Evolutionary conservation across 2,888 invertebrate species (phyloP).

Genomic region (Neocrepidodera transversa): DNA sequence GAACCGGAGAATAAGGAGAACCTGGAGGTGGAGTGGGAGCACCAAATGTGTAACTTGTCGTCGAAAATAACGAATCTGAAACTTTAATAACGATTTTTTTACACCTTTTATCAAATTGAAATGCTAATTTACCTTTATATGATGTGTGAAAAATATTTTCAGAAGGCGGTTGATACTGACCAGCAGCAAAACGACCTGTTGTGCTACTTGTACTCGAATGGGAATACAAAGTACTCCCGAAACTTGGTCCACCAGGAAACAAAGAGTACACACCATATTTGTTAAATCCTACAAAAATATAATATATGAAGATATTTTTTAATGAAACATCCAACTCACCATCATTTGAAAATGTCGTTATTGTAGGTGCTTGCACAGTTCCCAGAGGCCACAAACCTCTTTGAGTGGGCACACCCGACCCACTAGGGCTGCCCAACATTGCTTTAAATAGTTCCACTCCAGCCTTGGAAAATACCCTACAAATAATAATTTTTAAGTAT

Average conservation of each 20-base stretch:
- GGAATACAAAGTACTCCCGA: constrained; percentile 59
- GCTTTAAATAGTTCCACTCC: not conserved
- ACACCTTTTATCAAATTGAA: no score
- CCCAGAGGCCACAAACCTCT: constrained; percentile 63
- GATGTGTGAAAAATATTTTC: constrained; percentile 58
- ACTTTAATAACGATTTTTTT: constrained; percentile 58
- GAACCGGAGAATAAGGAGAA: constrained; percentile 73
- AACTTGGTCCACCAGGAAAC: constrained; percentile 65
- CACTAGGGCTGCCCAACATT: constrained; percentile 57
- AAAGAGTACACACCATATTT: constrained; percentile 76
- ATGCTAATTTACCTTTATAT: constrained; percentile 58
- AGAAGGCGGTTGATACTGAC: constrained; percentile 55
- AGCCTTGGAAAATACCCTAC: not conserved
- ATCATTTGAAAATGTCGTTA: constrained; percentile 56
- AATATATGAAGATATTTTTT: constrained; percentile 1
- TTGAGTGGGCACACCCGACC: constrained; percentile 57
- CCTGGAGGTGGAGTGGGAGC: constrained; percentile 71
- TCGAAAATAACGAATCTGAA: constrained; percentile 73
- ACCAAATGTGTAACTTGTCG: constrained; percentile 69
- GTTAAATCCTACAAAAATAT: constrained; percentile 62
- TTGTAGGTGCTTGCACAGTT: constrained; percentile 59
- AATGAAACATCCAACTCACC: constrained; percentile 49
- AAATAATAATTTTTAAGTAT: no score
- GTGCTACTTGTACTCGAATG: constrained; percentile 53
- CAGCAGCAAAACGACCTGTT: constrained; percentile 58